Conservation (phyloP, 2,888 invertebrate species). For the Portevinia maculata region DNA sequence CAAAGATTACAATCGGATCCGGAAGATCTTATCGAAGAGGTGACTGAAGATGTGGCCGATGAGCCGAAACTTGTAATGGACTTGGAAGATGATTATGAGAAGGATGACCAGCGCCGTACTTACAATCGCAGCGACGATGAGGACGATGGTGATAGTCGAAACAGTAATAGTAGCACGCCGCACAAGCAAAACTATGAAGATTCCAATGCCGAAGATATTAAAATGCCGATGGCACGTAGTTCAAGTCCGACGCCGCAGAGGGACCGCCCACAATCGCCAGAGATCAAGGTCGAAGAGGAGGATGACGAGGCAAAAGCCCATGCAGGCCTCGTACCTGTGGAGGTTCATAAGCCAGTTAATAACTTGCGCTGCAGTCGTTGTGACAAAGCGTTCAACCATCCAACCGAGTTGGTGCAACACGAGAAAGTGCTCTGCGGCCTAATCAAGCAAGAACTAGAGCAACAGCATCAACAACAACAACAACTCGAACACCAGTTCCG, state of each 20-base stretch:
- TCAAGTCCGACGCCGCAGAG: slow-evolving; percentile 77
- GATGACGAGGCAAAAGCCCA: slow-evolving; percentile 75
- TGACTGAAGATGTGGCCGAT: slow-evolving; percentile 85
- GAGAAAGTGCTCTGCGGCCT: slow-evolving; percentile 86
- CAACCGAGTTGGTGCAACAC: slow-evolving; percentile 87
- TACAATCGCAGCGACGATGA: slow-evolving; percentile 65
- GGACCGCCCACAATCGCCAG: slow-evolving; percentile 83
- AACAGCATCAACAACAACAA: slow-evolving; percentile 84
- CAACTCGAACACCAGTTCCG: slow-evolving; percentile 74
- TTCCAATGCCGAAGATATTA: slow-evolving; percentile 51
- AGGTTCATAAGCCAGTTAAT: slow-evolving; percentile 19
- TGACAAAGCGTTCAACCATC: slow-evolving; percentile 85
- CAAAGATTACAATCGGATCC: slow-evolving; percentile 83
- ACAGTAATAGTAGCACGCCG: slow-evolving; percentile 63
- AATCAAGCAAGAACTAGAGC: slow-evolving; percentile 85
- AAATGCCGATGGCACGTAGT: slow-evolving; percentile 35
- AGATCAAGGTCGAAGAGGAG: slow-evolving; percentile 73
- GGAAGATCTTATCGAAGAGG: slow-evolving; percentile 86
- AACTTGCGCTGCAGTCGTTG: slow-evolving; percentile 85
- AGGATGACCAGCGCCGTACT: slow-evolving; percentile 84
- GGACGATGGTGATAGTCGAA: slow-evolving; percentile 64
- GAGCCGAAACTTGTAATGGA: slow-evolving; percentile 87
- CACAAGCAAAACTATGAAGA: slow-evolving; percentile 64
- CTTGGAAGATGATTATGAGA: slow-evolving; percentile 85
- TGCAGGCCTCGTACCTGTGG: slow-evolving; percentile 77